phyloP scores from a whole-genome alignment of 2,797 vertebrate species.

The Poecilia wingei region DNA sequence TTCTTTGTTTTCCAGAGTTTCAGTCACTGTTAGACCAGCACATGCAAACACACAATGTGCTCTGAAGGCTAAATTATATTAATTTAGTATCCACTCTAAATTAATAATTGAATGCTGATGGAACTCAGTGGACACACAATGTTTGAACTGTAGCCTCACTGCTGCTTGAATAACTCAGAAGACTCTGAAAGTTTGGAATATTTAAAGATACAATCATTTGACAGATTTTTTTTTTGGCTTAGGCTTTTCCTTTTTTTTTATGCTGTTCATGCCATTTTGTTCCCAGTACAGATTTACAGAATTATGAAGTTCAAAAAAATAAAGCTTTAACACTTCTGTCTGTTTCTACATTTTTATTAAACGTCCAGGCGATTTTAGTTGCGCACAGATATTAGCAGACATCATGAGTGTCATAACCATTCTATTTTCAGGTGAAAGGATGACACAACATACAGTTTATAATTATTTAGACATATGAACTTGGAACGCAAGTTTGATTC shows the following conservation, averaged over 20 bases:
- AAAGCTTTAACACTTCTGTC: background rate
- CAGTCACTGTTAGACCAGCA: slow-evolving; percentile 33
- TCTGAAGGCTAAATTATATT: background rate
- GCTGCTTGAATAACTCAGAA: background rate
- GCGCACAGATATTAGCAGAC: background rate
- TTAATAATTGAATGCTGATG: background rate
- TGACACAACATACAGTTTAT: background rate
- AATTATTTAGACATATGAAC: background rate
- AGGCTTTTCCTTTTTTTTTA: background rate
- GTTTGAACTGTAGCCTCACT: background rate
- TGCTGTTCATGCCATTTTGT: background rate
- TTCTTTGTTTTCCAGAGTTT: slow-evolving; percentile 68
- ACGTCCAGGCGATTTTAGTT: background rate
- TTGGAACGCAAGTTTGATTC: background rate
- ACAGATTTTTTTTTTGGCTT: background rate
- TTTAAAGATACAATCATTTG: background rate
- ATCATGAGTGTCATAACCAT: background rate
- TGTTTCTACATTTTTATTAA: background rate
- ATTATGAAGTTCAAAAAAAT: background rate
- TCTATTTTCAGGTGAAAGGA: background rate
- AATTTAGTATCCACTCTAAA: slow-evolving; percentile 9
- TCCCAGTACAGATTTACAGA: background rate
- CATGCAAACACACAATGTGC: slow-evolving; percentile 32
- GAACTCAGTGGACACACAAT: background rate
- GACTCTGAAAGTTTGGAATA: background rate